Base-by-base conservation (phyloP, 2,113 vertebrate species). In the Hemichromis elongatus region DNA sequence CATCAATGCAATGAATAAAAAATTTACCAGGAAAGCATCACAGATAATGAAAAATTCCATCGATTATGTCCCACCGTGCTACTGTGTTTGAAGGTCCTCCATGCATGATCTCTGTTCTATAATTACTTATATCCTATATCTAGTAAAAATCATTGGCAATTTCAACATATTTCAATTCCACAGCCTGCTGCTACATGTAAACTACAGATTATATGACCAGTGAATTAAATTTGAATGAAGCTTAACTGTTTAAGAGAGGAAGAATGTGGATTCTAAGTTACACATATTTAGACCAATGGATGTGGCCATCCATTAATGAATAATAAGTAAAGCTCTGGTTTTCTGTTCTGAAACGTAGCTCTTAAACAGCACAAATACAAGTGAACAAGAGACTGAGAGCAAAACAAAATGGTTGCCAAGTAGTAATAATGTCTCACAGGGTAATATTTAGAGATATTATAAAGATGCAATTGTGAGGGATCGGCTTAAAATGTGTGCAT, bases 31-130 rank as follows among this genome's bases (percentile, higher is more conserved):
- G n/a, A n/a, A n/a, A n/a, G n/a, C n/a, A n/a, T n/a, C n/a, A 61
- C 0, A 0, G 12, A 42, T 68, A 24, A 68, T 68, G n/a, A 68
- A 21, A 42, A 14, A 61, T 35, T 61, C 57, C 57, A 61, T 61
- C 33, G 57, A 61, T 35, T 61, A 61, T 61, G 0, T 9, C 9
- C 7, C 57, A 61, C 57, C 35, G 19, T 61, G 16, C 16, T 61
- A 11, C 18, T 61, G 35, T 35, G 57, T 61, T 61, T 61, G 30
- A 61, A 61, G 57, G 1, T 61, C 3, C 9, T 61, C 57, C 5
- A 1, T 35, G 9, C 18, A 61, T n/a, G 18, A 61, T 0, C 57
- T 5, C 5, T 61, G 9, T 61, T 61, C 3, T 61, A 30, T 35
- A 61, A 35, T 35, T 61, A 63, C 18, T 63, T 61, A n/a, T 7